Evolutionary conservation across 2,888 invertebrate genomes (phyloP), one percentile per base, ranked within the genome.

Genomic region (Drosophila emarginata): DNA sequence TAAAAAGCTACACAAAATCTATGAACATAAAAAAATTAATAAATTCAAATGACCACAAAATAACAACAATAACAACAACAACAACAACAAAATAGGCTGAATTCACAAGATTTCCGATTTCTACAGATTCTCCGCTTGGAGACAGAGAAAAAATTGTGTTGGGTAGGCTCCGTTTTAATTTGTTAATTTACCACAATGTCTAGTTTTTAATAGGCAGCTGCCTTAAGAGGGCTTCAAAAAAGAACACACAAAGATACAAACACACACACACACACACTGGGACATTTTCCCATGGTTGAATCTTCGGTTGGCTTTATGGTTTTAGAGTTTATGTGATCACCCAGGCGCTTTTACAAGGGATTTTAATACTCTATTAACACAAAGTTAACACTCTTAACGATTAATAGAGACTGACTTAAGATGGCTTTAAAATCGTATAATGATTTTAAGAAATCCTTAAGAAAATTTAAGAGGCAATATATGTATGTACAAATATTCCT

Each of bases 171-270:
- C 67, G 53, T 72, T 81, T 82, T 79, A 84, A 83, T 88, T 84
- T 80, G 77, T 84, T 84, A 83, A 84, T 84, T 84, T 88, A 88
- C 83, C 71, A 82, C 72, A 87, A 80, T 74, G 71, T 87, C 79
- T 84, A 80, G 72, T 58, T 79, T 71, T 70, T 62, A 77, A 81
- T 78, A 71, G 74, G 69, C 83, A 78, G 78, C 80, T 83, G 83
- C 45, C 26, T 65, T 51, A 52, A 50, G 61, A 69, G 67, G 56
- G 56, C 56, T 51, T 54, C 63, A 63, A 53, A 54, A 54, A 63
- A 63, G 32, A 57, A 60, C 28, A 32, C 23, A 61, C 23, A 66
- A n/a, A n/a, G n/a, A n/a, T n/a, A n/a, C n/a, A 4, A 4, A 5
- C 26, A 26, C 4, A 26, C 28, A 53, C 32, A 53, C 53, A 32